A percentile compares a stretch with the other conserved stretches of the same genome.
phyloP scores from a whole-genome alignment of 2,888 invertebrate genomes.

The Operophtera brumata region DNA sequence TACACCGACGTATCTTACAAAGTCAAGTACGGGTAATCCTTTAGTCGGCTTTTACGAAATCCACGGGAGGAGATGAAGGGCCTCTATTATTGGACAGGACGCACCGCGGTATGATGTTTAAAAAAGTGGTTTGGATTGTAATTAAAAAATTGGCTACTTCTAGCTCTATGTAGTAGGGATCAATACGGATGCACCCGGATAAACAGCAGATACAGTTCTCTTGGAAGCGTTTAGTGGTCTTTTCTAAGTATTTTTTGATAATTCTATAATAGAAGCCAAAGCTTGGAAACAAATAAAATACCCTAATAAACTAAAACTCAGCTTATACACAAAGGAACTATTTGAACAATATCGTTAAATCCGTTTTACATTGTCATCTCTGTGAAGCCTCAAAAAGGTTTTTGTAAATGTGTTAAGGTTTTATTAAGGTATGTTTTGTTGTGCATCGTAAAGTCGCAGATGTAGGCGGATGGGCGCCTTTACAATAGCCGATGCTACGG shows the following conservation, averaged over 20 bases:
- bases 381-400: slow-evolving; percentile 36
- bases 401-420: slow-evolving; percentile 56
- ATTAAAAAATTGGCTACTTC: no score
- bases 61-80: no score
- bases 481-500: slow-evolving; percentile 3
- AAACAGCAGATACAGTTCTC: neutral
- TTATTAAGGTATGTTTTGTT: slow-evolving; percentile 60
- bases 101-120: no score
- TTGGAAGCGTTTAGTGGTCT: slow-evolving; percentile 3
- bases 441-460: slow-evolving; percentile 56
- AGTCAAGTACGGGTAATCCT: no score
- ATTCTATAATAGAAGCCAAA: neutral
- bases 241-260: neutral
- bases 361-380: slow-evolving; percentile 28
- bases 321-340: slow-evolving; percentile 23
- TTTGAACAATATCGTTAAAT: slow-evolving; percentile 29
- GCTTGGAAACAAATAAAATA: slow-evolving; percentile 11
- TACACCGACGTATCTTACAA: no score
- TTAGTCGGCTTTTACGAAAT: no score
- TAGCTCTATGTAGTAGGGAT: no score
- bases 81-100: no score
- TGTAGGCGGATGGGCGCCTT: slow-evolving; percentile 53
- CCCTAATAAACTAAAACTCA: slow-evolving; percentile 18
- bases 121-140: no score
- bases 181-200: no score